Base-by-base conservation (phyloP, 2,113 vertebrate species). In the Otolemur garnettii region DNA sequence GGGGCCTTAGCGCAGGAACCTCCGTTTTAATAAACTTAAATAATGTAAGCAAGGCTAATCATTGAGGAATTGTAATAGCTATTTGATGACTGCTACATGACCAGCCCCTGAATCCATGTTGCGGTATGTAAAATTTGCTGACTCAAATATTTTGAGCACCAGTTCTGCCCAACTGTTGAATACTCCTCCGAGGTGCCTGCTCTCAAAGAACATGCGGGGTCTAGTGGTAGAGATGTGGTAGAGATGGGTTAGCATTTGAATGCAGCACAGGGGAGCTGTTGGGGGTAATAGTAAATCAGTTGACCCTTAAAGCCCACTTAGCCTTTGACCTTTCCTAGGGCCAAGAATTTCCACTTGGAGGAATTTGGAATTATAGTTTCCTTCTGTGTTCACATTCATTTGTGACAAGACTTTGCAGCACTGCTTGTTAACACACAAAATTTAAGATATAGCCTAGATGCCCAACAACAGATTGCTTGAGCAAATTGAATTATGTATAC, bases 1-100 rank as follows among this genome's bases (percentile, higher is more conserved):
- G 45, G 45, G 2, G 1, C 8, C 3, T 35, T 9, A 0, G n/a
- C 21, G 2, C 28, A 33, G 64, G 38, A 38, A 3, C 6, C 8
- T 7, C 5, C 21, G 0, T 53, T 92, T 92, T 75, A 50, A 33
- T 53, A 55, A 13, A 42, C 10, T 35, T 64, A 11, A 28, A 11
- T 85, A 75, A n/a, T 69, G 82, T 93, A 53, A 60, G 84, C 77
- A 26, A 60, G 7, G 87, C 2, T 80, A 38, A 62, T 84, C 50
- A 1, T 5, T 59, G 71, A 84, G 18, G 26, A 87, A 42, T n/a
- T 88, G 28, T 53, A 74, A 62, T 75, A 55, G 33, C 55, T 24
- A 64, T 66, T 24, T 92, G 55, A 66, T 75, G 50, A 75, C 50
- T 80, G 17, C 69, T 35, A 2, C 9, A 55, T 80, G 3, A 30